A percentile compares a stretch with the other conserved stretches of the same genome.
phyloP scores from a whole-genome alignment of 2,888 invertebrate species.

The Drosophila stalkeri region DNA sequence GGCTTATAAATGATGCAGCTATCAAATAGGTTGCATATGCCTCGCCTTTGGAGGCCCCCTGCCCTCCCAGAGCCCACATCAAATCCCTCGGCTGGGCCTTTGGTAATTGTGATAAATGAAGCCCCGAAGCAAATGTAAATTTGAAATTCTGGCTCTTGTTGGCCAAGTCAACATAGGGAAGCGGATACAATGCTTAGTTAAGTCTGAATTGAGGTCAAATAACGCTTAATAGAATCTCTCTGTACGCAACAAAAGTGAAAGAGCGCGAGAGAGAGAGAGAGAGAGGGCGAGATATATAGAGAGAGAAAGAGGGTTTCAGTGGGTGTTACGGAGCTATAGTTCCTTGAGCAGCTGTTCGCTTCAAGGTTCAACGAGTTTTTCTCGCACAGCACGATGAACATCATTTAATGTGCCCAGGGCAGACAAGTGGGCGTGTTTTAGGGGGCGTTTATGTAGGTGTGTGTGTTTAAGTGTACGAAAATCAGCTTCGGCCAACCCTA shows the following conservation, averaged over 20 bases:
- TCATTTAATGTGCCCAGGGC: slow-evolving; percentile 47
- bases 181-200: slow-evolving; percentile 40
- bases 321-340: not conserved
- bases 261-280: not conserved
- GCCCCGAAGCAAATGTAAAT: slow-evolving; percentile 22
- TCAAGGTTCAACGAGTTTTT: slow-evolving; percentile 53
- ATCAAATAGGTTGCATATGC: not conserved
- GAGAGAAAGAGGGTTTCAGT: not conserved
- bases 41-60: too few relatives aligned
- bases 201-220: slow-evolving; percentile 47
- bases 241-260: not conserved
- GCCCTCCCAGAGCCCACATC: not conserved
- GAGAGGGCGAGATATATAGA: not conserved
- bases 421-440: slow-evolving; percentile 34
- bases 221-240: slow-evolving; percentile 45
- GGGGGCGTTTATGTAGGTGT: not conserved
- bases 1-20: slow-evolving; percentile 36
- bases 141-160: slow-evolving; percentile 23
- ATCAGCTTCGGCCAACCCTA: slow-evolving; percentile 48
- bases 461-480: not conserved
- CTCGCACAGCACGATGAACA: slow-evolving; percentile 51
- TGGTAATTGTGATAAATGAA: slow-evolving; percentile 34
- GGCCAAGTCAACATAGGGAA: slow-evolving; percentile 1
- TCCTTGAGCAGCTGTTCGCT: slow-evolving; percentile 40
- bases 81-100: slow-evolving; percentile 5